A percentile compares a stretch with the other conserved stretches of the same genome.
Evolutionary conservation across 1,140 invertebrate genomes (phyloP).

Genomic region (Halictus rubicundus): DNA sequence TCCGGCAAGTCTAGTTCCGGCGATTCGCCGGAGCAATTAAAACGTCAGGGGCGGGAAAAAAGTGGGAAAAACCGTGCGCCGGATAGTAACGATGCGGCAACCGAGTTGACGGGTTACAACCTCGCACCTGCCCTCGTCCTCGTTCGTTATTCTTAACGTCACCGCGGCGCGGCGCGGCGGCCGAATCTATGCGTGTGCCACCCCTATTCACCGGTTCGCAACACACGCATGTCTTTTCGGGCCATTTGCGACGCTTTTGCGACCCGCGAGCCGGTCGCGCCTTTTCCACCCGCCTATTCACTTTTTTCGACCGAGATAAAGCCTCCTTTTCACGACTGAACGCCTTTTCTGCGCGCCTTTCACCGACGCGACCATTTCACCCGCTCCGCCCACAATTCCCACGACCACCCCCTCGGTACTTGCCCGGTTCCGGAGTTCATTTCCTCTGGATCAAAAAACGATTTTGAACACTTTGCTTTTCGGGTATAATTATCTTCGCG

Average conservation of each 20-base stretch:
- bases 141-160: slow-evolving; percentile 64
- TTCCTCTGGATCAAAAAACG: not conserved
- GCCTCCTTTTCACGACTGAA: slow-evolving; percentile 15
- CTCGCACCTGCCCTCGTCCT: slow-evolving; percentile 59
- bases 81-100: slow-evolving; percentile 30
- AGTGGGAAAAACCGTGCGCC: no score
- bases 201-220: slow-evolving; percentile 3
- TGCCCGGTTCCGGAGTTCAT: not conserved
- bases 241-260: slow-evolving; percentile 1
- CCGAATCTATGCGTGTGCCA: slow-evolving; percentile 56
- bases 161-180: slow-evolving; percentile 16
- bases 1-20: no score
- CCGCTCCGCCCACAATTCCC: no score
- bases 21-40: no score
- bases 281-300: no score
- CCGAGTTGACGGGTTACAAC: slow-evolving; percentile 48
- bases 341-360: not conserved
- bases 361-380: not conserved
- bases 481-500: no score
- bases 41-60: no score
- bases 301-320: not conserved
- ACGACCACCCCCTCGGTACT: not conserved
- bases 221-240: not conserved
- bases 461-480: no score
- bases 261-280: no score